Conservation (phyloP, 2,797 vertebrate species). For the Bovichtus diacanthus region DNA sequence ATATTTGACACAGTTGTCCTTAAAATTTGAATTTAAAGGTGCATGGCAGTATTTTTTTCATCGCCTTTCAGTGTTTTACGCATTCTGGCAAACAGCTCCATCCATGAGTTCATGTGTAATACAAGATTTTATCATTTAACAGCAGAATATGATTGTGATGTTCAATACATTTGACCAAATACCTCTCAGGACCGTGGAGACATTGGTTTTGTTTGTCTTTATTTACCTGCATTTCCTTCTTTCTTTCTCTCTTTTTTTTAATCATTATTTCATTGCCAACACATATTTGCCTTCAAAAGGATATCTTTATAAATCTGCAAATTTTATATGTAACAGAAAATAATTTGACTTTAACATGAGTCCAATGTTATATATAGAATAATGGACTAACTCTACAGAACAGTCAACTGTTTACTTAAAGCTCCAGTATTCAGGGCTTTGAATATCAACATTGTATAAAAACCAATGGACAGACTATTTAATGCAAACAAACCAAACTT, state of each 20-base stretch:
- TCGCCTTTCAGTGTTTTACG: slow-evolving; percentile 33
- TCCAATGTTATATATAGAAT: slow-evolving; percentile 82
- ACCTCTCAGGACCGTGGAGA: slow-evolving; percentile 75
- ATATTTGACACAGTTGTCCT: slow-evolving; percentile 19
- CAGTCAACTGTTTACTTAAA: slow-evolving; percentile 96
- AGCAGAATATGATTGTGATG: slow-evolving; percentile 54
- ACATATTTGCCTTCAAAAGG: slow-evolving; percentile 75
- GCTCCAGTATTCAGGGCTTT: slow-evolving; percentile 90
- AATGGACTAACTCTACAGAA: slow-evolving; percentile 85
- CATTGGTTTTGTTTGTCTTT: slow-evolving; percentile 25
- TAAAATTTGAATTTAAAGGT: slow-evolving; percentile 34
- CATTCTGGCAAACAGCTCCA: slow-evolving; percentile 17
- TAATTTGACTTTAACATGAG: slow-evolving; percentile 85
- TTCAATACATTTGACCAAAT: slow-evolving; percentile 67
- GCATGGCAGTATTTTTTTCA: slow-evolving; percentile 24
- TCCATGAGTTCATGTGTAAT: slow-evolving; percentile 15
- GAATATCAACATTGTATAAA: slow-evolving; percentile 88
- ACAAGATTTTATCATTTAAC: slow-evolving; percentile 34
- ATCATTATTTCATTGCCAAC: slow-evolving; percentile 42
- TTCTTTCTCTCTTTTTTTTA: too few species aligned
- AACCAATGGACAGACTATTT: slow-evolving; percentile 86
- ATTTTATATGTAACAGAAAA: slow-evolving; percentile 77
- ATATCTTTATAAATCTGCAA: slow-evolving; percentile 64
- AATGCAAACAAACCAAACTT: slow-evolving; percentile 94
- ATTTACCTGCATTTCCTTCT: slow-evolving; percentile 21